phyloP scores from a whole-genome alignment of 2,797 vertebrate genomes.

The Typhlichthys subterraneus region DNA sequence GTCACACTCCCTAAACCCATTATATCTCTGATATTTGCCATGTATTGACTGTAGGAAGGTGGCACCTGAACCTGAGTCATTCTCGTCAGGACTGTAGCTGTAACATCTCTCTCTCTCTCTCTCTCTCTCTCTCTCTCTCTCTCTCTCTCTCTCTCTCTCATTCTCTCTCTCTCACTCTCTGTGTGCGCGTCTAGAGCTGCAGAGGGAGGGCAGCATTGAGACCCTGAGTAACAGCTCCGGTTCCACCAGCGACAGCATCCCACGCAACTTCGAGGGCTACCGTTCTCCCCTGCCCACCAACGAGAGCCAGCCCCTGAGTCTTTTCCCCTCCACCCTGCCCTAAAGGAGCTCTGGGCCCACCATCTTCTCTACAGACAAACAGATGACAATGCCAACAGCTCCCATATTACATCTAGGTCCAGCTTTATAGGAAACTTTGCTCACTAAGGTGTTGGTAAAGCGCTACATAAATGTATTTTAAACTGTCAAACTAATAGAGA shows the following conservation, averaged over 20 bases:
- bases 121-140: slow-evolving; percentile 37
- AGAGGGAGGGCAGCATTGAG: slow-evolving; percentile 99
- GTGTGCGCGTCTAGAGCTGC: slow-evolving; percentile 83
- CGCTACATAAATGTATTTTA: too few species aligned
- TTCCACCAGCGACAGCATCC: slow-evolving; percentile 97
- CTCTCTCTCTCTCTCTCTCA: background rate
- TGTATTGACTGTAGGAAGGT: background rate
- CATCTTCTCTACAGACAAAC: slow-evolving; percentile 8
- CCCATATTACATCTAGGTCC: background rate
- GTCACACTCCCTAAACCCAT: too few species aligned
- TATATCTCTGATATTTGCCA: too few species aligned
- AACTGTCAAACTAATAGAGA: too few species aligned
- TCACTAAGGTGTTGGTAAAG: too few species aligned
- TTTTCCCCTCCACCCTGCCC: slow-evolving; percentile 91
- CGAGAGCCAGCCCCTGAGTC: slow-evolving; percentile 95
- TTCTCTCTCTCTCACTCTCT: slow-evolving; percentile 41
- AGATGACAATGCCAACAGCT: slow-evolving; percentile 9
- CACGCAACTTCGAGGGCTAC: slow-evolving; percentile 94
- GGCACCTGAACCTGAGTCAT: background rate
- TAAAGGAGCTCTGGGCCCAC: slow-evolving; percentile 42
- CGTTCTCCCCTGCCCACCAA: slow-evolving; percentile 94
- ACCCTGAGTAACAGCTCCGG: slow-evolving; percentile 98
- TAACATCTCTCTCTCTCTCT: slow-evolving; percentile 58
- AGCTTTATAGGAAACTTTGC: too few species aligned
- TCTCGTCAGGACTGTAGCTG: background rate